A percentile compares a stretch with the other conserved stretches of the same genome.
Evolutionary conservation across 2,113 vertebrate genomes (phyloP).

Genomic region (Callipepla squamata): DNA sequence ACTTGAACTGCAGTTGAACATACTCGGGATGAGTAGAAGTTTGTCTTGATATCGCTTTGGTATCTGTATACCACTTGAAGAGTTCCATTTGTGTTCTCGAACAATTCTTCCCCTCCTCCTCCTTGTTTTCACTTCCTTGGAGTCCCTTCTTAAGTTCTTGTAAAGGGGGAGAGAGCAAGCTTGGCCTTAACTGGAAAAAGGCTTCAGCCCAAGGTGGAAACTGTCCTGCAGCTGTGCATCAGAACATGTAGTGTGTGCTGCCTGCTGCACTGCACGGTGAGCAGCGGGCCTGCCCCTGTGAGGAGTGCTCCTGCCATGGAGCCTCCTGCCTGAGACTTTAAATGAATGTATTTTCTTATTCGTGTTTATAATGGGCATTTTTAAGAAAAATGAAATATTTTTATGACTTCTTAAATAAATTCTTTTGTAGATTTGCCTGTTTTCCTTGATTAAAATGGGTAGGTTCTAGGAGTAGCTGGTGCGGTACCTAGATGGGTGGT

Average conservation of each 20-base stretch:
- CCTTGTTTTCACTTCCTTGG: not conserved
- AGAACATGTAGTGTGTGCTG: fast-evolving
- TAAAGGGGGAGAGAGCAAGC: not conserved
- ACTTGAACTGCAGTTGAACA: not conserved
- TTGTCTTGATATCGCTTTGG: not conserved
- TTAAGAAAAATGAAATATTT: not conserved
- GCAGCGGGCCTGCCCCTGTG: not conserved
- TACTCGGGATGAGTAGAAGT: fast-evolving
- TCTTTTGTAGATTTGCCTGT: not conserved
- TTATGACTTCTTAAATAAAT: conserved; percentile 53
- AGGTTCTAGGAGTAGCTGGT: not conserved
- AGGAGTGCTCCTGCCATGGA: fast-evolving
- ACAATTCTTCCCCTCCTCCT: not conserved
- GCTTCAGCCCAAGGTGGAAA: not conserved
- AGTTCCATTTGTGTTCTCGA: not conserved
- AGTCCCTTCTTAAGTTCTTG: not conserved
- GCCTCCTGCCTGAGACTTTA: not conserved
- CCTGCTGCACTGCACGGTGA: not conserved
- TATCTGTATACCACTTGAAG: not conserved
- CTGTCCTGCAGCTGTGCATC: not conserved
- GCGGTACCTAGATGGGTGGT: not conserved
- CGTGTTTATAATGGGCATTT: not conserved
- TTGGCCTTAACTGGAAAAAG: not conserved
- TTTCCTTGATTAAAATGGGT: not conserved
- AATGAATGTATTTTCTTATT: conserved; percentile 19